Base-by-base conservation (phyloP, 2,113 vertebrate species). In the Hipposideros armiger region DNA sequence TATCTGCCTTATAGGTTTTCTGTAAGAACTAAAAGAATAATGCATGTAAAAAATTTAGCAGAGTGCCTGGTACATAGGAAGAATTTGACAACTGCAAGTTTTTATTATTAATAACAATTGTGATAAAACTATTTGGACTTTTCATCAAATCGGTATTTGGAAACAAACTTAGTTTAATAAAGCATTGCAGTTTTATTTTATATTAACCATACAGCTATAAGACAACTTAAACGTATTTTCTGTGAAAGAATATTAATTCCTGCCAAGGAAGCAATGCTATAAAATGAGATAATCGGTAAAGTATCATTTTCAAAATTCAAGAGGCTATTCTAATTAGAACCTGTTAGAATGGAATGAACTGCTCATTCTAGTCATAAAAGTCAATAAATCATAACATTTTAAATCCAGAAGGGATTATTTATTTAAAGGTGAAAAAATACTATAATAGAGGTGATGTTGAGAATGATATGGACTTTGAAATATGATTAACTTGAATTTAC, bases 301-400 rank as follows among this genome's bases (percentile, higher is more conserved):
- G 10, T n/a, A 90, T 30, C 45, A 83, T 54, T 72, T 89, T 40
- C 6, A 91, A 94, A 94, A 87, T 91, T 91, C 67, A 81, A 87
- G 20, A 80, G 28, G 19, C 66, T 26, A 69, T 86, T 30, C 56
- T 74, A 86, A 81, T 67, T 60, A 87, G 28, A 36, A 94, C 17
- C 19, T 90, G 24, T n/a, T 47, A 58, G 7, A 85, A 60, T 16
- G 47, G 26, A 90, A 86, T 50, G 60, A 66, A 19, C 0, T 32
- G 19, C 14, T 93, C 19, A 86, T 73, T 90, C 56, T 90, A 56
- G 19, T 74, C 11, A 22, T 56, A 45, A 47, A 78, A 80, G 11
- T 67, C 22, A 32, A 90, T 40, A 45, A 80, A 17, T 60, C 28
- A 40, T 54, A 36, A 58, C 14, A 87, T 36, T 80, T 85, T 78